Evolutionary conservation across 2,888 invertebrate genomes (phyloP), one percentile per base, ranked within the genome.

Genomic region (Thalpophila matura): DNA sequence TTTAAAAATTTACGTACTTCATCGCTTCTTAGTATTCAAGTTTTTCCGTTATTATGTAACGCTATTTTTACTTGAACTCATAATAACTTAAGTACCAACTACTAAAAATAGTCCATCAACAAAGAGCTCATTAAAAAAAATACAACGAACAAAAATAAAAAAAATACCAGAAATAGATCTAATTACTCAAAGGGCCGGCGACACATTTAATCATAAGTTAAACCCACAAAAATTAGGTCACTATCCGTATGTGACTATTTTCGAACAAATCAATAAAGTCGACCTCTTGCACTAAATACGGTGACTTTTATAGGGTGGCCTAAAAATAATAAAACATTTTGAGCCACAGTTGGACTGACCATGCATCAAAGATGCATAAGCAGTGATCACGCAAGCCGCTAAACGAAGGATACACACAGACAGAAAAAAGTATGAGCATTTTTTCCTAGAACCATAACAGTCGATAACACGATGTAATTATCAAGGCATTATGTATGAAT

Each of bases 241-340:
- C 63, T 77, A 57, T 54, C 68, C 50, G 62, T 79, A 68, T 69
- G 64, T 62, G 60, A 79, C 82, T 83, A 85, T 81, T 83, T 85
- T 78, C 65, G 73, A 74, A 74, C 53, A 29, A 77, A 81, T 85
- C 84, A 77, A 86, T 85, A 79, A 18, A 59, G 24, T 61, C 85
- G 89, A 89, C 89, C 89, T 89, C 87, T 88, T 90, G 89, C 86
- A 87, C 90, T 89, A 91, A 89, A 89, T 89, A 80, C 56, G 54
- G 16, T 29, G 70, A 80, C 83, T 86, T 84, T 83, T 86, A 85
- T 79, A 84, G 80, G 81, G 72, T 77, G 81, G 81, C 84, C 91
- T 93, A 91, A 93, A 93, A 93, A 92, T 92, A 93, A 90, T 90
- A 91, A 91, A 91, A 90, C 88, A 86, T 85, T 87, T 74, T 71